These are phyloP conservation scores for Platysternon megacephalum DNA, from an alignment of 2,113 vertebrate genomes.

Conservation along the genomic window DNA sequence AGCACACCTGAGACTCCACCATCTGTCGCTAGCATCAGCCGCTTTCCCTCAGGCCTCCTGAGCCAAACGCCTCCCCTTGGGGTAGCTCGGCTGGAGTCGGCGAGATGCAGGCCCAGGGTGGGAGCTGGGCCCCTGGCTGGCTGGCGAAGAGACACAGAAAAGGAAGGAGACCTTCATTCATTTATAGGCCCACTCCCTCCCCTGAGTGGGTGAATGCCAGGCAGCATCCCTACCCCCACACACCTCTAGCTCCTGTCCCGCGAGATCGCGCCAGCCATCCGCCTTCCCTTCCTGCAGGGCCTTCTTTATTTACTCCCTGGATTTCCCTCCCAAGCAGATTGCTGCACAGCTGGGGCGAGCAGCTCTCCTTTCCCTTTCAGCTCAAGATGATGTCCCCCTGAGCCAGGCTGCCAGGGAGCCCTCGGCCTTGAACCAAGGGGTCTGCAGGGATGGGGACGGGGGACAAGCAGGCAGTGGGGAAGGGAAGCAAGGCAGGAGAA, in stretches of 20 bases:
- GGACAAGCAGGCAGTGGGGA: neutral
- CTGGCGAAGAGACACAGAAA: neutral
- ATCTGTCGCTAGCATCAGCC: neutral
- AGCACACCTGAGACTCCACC: neutral
- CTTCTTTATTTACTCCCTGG: neutral
- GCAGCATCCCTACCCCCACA: no score
- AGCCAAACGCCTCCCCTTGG: neutral
- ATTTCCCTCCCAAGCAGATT: neutral
- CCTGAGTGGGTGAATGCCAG: neutral
- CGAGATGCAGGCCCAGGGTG: neutral
- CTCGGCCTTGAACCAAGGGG: neutral
- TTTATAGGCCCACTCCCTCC: neutral
- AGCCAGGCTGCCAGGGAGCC: neutral
- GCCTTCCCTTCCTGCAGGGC: neutral
- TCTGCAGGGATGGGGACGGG: neutral
- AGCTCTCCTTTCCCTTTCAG: neutral
- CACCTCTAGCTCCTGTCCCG: neutral
- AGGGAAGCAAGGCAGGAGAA: neutral
- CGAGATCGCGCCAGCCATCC: neutral
- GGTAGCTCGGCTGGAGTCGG: neutral
- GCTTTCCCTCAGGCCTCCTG: neutral
- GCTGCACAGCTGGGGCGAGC: neutral
- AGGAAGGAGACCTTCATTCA: neutral
- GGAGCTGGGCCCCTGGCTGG: neutral
- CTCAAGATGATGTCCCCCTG: neutral